Percentiles rank a stretch among this genome's conserved stretches.
phyloP scores from a whole-genome alignment of 2,888 invertebrate genomes.

The Sycophila texana region DNA sequence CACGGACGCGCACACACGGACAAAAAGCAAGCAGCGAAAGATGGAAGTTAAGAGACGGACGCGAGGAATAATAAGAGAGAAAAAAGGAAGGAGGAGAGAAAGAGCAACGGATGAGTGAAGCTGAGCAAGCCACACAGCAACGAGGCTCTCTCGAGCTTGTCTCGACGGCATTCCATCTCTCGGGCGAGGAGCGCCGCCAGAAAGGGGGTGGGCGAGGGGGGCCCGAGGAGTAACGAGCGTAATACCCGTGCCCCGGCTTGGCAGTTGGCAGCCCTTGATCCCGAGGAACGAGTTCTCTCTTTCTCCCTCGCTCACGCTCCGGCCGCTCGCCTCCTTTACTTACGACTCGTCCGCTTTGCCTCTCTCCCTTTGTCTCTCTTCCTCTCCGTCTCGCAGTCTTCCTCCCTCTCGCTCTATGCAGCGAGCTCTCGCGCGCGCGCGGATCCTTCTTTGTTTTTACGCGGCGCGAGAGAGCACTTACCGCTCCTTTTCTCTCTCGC shows the following conservation, averaged over 20 bases:
- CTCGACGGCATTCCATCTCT: conserved; percentile 59
- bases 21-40: conserved; percentile 22
- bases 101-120: conserved; percentile 47
- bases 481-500: background rate
- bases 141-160: conserved; percentile 42
- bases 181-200: conserved; percentile 36
- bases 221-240: conserved; percentile 48
- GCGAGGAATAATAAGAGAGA: conserved; percentile 53
- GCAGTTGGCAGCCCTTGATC: conserved; percentile 58
- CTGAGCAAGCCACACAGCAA: conserved; percentile 35
- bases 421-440: conserved; percentile 1
- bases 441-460: conserved; percentile 49
- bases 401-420: conserved; percentile 16
- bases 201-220: conserved; percentile 27
- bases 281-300: conserved; percentile 51
- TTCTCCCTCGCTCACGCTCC: conserved; percentile 4
- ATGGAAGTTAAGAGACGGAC: conserved; percentile 54
- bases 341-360: conserved; percentile 33
- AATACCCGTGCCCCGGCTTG: conserved; percentile 42
- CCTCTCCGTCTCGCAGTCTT: background rate
- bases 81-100: conserved; percentile 41
- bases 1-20: conserved; percentile 1
- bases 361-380: background rate
- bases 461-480: conserved; percentile 22
- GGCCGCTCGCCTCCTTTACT: conserved; percentile 27